Evolutionary conservation across 2,888 invertebrate genomes (phyloP), one percentile per base, ranked within the genome.

Genomic region (Dioctria linearis): DNA sequence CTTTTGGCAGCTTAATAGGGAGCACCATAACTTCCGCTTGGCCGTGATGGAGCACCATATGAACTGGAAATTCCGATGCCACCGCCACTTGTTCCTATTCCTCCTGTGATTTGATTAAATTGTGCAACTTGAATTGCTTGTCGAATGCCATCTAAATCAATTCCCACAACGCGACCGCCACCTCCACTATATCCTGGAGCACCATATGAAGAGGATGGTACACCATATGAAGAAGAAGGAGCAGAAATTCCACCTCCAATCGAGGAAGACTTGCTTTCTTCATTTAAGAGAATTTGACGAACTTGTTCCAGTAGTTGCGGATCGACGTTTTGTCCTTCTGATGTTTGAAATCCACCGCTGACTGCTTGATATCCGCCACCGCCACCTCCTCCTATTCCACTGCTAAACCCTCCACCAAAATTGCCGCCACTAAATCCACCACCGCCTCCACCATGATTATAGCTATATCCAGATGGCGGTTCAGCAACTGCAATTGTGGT

Each of bases 111-210:
- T 90, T 95, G 95, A 85, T 94, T 92, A 91, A 93, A 95, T 86
- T 96, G 95, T 63, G 96, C 96, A 83, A 96, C 95, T 88, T 96
- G 95, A 90, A 96, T 94, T 85, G 95, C 95, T 86, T 95, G 95
- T 86, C 95, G 94, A 86, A 95, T 94, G 83, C 94, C 95, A 86
- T 95, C 96, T 83, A 96, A 93, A 89, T 95, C 94, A 89, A 96
- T 93, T 84, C 95, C 96, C 84, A 95, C 95, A 80, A 96, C 95
- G 85, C 94, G 88, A 39, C 87, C 87, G 40, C 84, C 83, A 9
- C 85, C 82, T 25, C 25, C 25, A n/a, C 82, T 81, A 61, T 49
- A 49, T 86, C 88, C 90, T 86, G 89, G 93, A 83, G 91, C 93
- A 82, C 94, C 94, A 89, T 94, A 94, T 82, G 90, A 90, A 0